Evolutionary conservation across 92 coral and sea anemone genomes (phyloP), one percentile per base, ranked within the genome.

Genomic region (Blastomussa wellsi): DNA sequence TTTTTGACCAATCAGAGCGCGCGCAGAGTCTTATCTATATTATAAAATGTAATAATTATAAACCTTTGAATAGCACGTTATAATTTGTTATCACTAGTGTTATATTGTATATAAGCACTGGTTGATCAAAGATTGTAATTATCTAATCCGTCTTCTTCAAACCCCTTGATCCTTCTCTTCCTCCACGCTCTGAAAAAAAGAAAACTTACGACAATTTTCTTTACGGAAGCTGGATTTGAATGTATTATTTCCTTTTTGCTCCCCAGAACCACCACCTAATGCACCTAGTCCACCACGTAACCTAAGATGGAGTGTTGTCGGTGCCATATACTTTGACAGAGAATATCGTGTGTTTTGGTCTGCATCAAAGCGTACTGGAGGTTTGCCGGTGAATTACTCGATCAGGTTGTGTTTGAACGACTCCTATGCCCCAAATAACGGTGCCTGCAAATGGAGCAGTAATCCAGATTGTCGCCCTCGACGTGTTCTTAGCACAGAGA

Each of bases 281-380:
- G n/a, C n/a, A n/a, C 84, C 86, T 15, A 83, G 86, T 59, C 73
- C 60, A 20, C 86, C 86, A 72, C 79, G 86, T 16, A 74, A 83
- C 59, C 57, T 83, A 20, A 59, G 57, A 37, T 36, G 55, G 32
- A 83, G 44, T 41, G 70, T 60, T 15, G 14, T 83, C 7, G 86
- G 86, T 42, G 16, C 22, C 5, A 0, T 17, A 10, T 32, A 13
- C 14, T 0, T 16, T 37, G 0, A 22, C 12, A 83, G 86, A 60
- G 72, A 57, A 20, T 24, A 39, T 59, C 24, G 24, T 19, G 31
- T 83, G 6, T 59, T 4, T 38, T 83, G 86, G 86, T 24, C 42
- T 9, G 86, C 86, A 0, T 83, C 86, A 55, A 28, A 22, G 2
- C 52, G 39, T 33, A 83, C 79, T 19, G 72, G 72, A 1, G 79